Evolutionary conservation across 1,140 invertebrate genomes (phyloP).

Genomic region (Stegodyphus mimosarum): DNA sequence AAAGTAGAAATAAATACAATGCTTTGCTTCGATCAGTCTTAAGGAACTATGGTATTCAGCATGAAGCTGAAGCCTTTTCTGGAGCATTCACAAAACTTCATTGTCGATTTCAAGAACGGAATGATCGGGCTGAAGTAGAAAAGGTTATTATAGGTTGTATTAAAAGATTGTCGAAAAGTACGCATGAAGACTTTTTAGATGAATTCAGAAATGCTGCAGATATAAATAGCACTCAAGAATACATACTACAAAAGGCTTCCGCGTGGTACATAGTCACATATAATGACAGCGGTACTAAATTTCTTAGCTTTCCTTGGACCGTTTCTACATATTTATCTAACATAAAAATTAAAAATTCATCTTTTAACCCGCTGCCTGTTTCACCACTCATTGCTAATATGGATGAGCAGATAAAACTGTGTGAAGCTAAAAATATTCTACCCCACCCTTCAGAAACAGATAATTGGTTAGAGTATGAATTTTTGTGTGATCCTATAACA

Average conservation of each 20-base stretch:
- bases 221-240: background rate
- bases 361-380: background rate
- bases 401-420: conserved; percentile 12
- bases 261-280: conserved; percentile 57
- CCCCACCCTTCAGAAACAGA: background rate
- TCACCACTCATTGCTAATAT: conserved; percentile 23
- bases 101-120: conserved; percentile 33
- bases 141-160: conserved; percentile 30
- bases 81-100: conserved; percentile 37
- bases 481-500: background rate
- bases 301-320: conserved; percentile 58
- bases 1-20: conserved; percentile 45
- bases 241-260: conserved; percentile 43
- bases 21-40: conserved; percentile 8
- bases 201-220: conserved; percentile 17
- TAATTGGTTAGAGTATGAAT: background rate
- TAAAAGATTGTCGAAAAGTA: conserved; percentile 10
- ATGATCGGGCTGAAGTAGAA: conserved; percentile 47
- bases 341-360: conserved; percentile 24
- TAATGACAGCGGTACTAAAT: background rate
- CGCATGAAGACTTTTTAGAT: conserved; percentile 40
- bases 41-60: conserved; percentile 44
- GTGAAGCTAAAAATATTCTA: background rate
- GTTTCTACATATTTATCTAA: conserved; percentile 35
- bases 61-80: conserved; percentile 53